These are phyloP conservation scores for Corbicula japonica DNA, from an alignment of 2,888 invertebrate species.

Conservation along the genomic window DNA sequence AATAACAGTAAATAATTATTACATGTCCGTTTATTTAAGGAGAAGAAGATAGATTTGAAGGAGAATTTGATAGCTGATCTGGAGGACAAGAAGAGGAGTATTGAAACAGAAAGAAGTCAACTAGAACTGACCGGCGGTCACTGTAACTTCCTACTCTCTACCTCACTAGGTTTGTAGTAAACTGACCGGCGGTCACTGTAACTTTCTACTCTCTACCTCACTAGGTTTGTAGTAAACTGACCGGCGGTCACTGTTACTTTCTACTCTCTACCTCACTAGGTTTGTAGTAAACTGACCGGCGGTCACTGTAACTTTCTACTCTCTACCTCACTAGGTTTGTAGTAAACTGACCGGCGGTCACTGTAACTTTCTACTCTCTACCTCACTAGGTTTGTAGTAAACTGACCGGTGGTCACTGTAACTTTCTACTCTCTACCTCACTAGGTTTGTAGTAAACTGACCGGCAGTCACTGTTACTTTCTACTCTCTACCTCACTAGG, in stretches of 20 bases:
- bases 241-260: background rate
- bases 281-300: background rate
- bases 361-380: no score
- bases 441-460: constrained; percentile 8
- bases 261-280: background rate
- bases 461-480: background rate
- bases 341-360: background rate
- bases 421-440: no score
- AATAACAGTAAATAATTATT: background rate
- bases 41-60: constrained; percentile 96
- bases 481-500: background rate
- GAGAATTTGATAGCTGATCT: constrained; percentile 96
- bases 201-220: background rate
- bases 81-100: constrained; percentile 95
- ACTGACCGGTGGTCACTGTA: background rate
- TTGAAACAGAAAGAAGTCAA: constrained; percentile 94
- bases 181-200: background rate
- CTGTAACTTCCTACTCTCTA: constrained; percentile 60
- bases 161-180: constrained; percentile 23
- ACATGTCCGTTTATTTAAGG: constrained; percentile 85
- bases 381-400: no score
- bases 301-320: background rate
- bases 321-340: background rate
- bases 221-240: background rate
- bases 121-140: constrained; percentile 95